Evolutionary conservation across 2,797 vertebrate species (phyloP).

Genomic region (Garrulus glandarius): DNA sequence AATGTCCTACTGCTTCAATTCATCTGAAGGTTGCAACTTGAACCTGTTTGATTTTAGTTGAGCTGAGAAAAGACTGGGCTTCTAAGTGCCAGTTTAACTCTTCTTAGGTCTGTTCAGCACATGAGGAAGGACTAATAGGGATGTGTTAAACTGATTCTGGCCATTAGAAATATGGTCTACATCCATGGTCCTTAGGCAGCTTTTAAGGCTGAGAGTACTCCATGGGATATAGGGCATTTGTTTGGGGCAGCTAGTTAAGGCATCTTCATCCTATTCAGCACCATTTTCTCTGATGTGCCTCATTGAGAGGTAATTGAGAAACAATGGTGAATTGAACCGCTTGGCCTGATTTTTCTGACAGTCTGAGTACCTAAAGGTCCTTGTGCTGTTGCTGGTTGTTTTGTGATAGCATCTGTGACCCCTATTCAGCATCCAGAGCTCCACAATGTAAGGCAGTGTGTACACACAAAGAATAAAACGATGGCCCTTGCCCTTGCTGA

Average conservation of each 20-base stretch:
- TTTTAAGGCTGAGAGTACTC: background rate
- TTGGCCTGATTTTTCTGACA: constrained; percentile 31
- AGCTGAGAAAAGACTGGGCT: background rate
- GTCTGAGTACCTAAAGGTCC: background rate
- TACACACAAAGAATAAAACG: background rate
- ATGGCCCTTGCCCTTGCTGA: background rate
- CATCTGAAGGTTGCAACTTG: background rate
- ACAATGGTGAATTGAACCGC: background rate
- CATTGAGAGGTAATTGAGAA: constrained; percentile 2
- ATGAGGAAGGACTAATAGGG: background rate
- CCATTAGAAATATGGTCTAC: background rate
- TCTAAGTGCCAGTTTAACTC: background rate
- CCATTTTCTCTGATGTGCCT: background rate
- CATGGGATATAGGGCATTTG: background rate
- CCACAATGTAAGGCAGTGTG: background rate
- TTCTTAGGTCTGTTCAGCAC: background rate
- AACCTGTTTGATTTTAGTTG: background rate
- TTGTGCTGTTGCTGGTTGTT: constrained; percentile 1
- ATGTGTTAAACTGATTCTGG: background rate
- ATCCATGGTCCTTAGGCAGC: background rate
- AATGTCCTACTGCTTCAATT: background rate
- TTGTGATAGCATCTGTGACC: constrained; percentile 9
- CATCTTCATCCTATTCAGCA: background rate
- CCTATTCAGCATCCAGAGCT: background rate
- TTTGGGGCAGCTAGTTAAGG: background rate